These are phyloP conservation scores for Apamea epomidion DNA, from an alignment of 2,888 invertebrate genomes.

Conservation along the genomic window DNA sequence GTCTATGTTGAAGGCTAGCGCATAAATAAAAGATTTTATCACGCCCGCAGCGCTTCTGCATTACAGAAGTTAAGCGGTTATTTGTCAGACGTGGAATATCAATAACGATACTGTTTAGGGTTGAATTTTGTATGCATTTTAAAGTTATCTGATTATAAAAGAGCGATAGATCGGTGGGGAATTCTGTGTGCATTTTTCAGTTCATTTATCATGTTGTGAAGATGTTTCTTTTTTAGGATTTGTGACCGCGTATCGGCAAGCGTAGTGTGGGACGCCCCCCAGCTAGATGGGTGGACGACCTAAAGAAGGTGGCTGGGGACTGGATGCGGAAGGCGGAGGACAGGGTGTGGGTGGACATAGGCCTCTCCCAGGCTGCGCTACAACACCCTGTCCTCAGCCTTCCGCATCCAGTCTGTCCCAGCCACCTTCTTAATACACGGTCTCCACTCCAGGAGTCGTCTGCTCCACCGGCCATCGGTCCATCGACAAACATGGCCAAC, in stretches of 20 bases:
- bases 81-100: slow-evolving; percentile 62
- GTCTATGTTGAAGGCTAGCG: slow-evolving; percentile 32
- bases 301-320: too few species aligned
- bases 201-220: background rate
- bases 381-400: too few species aligned
- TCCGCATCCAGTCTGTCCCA: too few species aligned
- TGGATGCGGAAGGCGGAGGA: too few species aligned
- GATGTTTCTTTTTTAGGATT: background rate
- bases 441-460: too few species aligned
- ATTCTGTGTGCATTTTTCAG: background rate
- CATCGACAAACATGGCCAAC: too few species aligned
- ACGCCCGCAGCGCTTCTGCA: slow-evolving; percentile 42
- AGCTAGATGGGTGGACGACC: too few species aligned
- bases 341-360: too few species aligned
- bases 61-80: slow-evolving; percentile 59
- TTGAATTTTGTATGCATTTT: slow-evolving; percentile 13
- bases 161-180: background rate
- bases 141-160: background rate
- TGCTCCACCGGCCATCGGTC: too few species aligned
- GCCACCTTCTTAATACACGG: too few species aligned
- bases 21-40: slow-evolving; percentile 66
- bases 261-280: too few species aligned
- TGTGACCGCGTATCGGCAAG: background rate
- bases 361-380: too few species aligned
- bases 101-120: slow-evolving; percentile 28